Evolutionary conservation across 2,797 vertebrate species (phyloP).

Genomic region (Mormyrus hasselquistii): DNA sequence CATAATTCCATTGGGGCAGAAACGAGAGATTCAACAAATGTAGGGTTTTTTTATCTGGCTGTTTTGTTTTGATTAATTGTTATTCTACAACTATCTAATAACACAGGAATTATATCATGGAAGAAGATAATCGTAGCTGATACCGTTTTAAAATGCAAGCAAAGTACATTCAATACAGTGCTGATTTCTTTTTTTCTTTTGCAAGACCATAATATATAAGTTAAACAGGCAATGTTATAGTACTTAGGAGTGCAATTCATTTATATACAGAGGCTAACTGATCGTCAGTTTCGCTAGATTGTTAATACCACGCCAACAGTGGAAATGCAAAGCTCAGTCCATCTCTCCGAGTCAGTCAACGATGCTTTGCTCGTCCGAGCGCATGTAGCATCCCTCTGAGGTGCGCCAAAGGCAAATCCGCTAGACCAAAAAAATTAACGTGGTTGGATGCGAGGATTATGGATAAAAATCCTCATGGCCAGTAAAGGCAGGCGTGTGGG

Average conservation of each 20-base stretch:
- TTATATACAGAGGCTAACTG: slow-evolving; percentile 15
- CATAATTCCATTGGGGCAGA: neutral
- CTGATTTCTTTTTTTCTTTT: slow-evolving; percentile 12
- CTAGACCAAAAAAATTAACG: neutral
- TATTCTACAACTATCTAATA: slow-evolving; percentile 16
- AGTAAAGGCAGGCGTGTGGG: neutral
- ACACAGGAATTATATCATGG: slow-evolving; percentile 18
- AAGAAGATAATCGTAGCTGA: slow-evolving; percentile 3
- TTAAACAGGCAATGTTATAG: slow-evolving; percentile 24
- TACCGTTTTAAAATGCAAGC: slow-evolving; percentile 22
- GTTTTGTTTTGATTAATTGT: neutral
- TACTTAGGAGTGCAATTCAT: slow-evolving; percentile 15
- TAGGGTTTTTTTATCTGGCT: neutral
- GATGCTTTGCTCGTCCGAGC: neutral
- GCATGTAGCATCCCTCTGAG: neutral
- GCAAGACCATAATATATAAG: slow-evolving; percentile 20
- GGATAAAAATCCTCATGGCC: neutral
- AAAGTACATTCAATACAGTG: slow-evolving; percentile 24
- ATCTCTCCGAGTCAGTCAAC: neutral
- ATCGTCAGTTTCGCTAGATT: neutral
- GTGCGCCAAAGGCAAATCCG: neutral
- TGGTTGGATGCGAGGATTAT: neutral
- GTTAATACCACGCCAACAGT: neutral
- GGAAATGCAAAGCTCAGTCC: neutral
- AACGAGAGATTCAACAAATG: neutral